Evolutionary conservation across 1,140 invertebrate species (phyloP).

Genomic region (Rhyacophila brunnea): DNA sequence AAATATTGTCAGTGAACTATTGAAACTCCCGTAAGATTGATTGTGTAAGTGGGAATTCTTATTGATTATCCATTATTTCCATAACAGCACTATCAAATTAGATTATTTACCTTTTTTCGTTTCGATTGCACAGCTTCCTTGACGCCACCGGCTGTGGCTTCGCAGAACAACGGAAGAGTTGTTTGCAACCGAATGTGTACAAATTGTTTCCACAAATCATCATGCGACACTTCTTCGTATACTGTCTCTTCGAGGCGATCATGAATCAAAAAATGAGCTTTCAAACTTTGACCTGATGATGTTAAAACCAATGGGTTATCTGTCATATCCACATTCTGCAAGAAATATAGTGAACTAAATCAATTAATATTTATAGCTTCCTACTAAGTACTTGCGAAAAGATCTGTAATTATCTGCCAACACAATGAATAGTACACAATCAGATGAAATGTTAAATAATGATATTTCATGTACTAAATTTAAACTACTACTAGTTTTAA

Average conservation of each 20-base stretch:
- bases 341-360: slow-evolving; percentile 1
- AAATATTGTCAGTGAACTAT: too few species aligned
- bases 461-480: too few species aligned
- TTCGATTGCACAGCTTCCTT: slow-evolving; percentile 56
- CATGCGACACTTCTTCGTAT: slow-evolving; percentile 61
- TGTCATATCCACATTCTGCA: slow-evolving; percentile 70
- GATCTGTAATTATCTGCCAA: too few species aligned
- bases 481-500: too few species aligned
- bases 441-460: too few species aligned
- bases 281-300: slow-evolving; percentile 56
- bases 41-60: too few species aligned
- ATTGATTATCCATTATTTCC: too few species aligned
- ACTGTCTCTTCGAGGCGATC: slow-evolving; percentile 65
- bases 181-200: slow-evolving; percentile 61
- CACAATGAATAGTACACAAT: too few species aligned
- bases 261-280: slow-evolving; percentile 68
- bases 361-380: not conserved
- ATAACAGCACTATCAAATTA: too few species aligned
- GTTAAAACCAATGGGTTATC: slow-evolving; percentile 71
- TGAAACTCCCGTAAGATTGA: too few species aligned
- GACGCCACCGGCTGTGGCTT: slow-evolving; percentile 54
- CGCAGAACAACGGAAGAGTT: slow-evolving; percentile 55
- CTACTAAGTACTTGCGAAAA: too few species aligned
- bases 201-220: slow-evolving; percentile 65
- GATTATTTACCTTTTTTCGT: slow-evolving; percentile 53